Percentiles rank a stretch among this genome's conserved stretches.
These are phyloP conservation scores for Momotus momota DNA, from an alignment of 2,797 vertebrate species.

Conservation along the genomic window DNA sequence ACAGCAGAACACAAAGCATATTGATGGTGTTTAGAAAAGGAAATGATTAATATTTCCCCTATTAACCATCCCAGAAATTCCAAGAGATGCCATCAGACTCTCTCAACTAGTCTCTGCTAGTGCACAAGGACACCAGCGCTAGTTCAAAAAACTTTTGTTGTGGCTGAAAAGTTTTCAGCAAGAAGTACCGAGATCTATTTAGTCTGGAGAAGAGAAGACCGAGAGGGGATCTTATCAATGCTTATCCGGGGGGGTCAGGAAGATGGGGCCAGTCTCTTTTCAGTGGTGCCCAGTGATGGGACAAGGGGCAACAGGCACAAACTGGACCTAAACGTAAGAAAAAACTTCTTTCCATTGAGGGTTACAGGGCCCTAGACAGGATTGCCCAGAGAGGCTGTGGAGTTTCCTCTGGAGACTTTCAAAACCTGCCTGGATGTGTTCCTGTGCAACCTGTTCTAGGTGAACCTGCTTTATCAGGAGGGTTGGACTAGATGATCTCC, in stretches of 20 bases:
- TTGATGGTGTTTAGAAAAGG: conserved; percentile 41
- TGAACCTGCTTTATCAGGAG: neutral
- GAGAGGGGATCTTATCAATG: too few relatives aligned
- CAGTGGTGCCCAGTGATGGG: too few relatives aligned
- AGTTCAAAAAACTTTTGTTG: neutral
- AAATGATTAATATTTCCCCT: conserved; percentile 28
- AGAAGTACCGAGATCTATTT: neutral
- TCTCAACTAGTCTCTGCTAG: neutral
- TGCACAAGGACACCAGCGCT: neutral
- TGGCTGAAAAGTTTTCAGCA: neutral
- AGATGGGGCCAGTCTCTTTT: too few relatives aligned
- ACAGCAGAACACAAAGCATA: conserved; percentile 7
- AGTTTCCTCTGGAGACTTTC: neutral
- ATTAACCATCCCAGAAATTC: neutral
- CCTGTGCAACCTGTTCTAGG: neutral
- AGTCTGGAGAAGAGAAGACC: too few relatives aligned
- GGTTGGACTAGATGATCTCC: too few relatives aligned
- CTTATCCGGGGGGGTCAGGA: too few relatives aligned
- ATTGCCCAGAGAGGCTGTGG: too few relatives aligned
- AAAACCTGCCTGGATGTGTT: neutral
- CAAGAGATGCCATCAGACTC: neutral
- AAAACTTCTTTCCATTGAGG: too few relatives aligned
- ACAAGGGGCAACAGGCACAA: too few relatives aligned
- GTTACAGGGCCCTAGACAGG: too few relatives aligned
- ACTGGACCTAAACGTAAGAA: too few relatives aligned